Conservation (phyloP, 2,797 vertebrate species). For the Adelosebastes latens region DNA sequence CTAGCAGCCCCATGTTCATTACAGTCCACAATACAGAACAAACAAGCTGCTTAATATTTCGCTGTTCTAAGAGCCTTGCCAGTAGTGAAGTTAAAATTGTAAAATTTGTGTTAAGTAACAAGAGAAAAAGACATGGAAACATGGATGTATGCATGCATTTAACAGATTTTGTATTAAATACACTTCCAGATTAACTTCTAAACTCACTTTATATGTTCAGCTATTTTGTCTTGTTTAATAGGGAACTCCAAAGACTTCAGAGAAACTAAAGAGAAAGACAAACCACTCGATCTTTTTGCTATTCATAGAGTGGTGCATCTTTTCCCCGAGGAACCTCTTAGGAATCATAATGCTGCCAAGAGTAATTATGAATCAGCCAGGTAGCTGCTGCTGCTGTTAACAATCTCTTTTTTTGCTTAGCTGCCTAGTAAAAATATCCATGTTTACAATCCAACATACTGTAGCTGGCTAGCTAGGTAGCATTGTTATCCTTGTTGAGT, state of each 20-base stretch:
- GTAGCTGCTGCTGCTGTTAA: constrained; percentile 12
- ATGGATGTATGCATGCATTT: not conserved
- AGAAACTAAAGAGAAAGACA: not conserved
- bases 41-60: not conserved
- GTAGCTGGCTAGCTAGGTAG: not conserved
- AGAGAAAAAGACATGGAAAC: not conserved
- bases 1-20: not conserved
- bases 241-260: not conserved
- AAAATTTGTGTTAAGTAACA: not conserved
- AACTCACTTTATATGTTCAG: not conserved
- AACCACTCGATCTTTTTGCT: not conserved
- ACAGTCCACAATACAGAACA: not conserved
- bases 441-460: not conserved
- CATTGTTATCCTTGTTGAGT: not conserved
- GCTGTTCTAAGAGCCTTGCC: not conserved
- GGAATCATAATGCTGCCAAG: constrained; percentile 22
- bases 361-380: constrained; percentile 16
- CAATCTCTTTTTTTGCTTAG: not conserved
- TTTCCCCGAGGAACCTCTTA: constrained; percentile 5
- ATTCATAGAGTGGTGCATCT: not conserved
- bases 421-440: not conserved
- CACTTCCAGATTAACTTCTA: not conserved
- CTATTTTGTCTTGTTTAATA: constrained; percentile 5
- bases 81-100: not conserved
- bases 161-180: not conserved